These are phyloP conservation scores for Brachypteracias leptosomus DNA, from an alignment of 2,113 vertebrate species.

Conservation along the genomic window DNA sequence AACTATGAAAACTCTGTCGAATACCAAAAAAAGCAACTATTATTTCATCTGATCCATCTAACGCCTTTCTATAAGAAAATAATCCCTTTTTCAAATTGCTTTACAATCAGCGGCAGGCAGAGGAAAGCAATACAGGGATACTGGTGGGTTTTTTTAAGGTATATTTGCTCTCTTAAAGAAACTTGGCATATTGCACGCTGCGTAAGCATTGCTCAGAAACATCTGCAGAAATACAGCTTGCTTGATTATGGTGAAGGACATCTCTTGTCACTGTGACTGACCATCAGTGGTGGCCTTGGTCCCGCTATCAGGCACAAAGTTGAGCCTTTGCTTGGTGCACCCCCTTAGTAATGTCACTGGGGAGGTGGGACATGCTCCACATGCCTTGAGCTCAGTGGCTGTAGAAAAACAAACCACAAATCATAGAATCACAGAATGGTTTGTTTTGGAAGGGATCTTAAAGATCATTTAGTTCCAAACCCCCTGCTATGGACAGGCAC, in stretches of 20 bases:
- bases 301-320: too few species aligned
- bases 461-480: too few species aligned
- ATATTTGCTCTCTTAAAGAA: background rate
- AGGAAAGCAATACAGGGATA: background rate
- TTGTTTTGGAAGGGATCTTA: too few species aligned
- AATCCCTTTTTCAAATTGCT: background rate
- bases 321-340: background rate
- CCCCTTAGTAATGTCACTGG: too few species aligned
- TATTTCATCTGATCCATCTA: background rate
- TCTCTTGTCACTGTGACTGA: background rate
- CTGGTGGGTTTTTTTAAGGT: background rate
- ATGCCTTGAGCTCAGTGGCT: rapidly evolving
- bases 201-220: background rate
- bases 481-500: too few species aligned
- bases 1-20: background rate
- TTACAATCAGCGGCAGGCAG: background rate
- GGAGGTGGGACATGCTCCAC: background rate
- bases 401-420: background rate
- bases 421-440: too few species aligned
- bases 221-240: too few species aligned
- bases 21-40: background rate
- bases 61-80: background rate
- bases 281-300: too few species aligned
- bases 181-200: rapidly evolving
- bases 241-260: too few species aligned